phyloP scores from a whole-genome alignment of 1,140 invertebrate species.

The Drosophila melanica region DNA sequence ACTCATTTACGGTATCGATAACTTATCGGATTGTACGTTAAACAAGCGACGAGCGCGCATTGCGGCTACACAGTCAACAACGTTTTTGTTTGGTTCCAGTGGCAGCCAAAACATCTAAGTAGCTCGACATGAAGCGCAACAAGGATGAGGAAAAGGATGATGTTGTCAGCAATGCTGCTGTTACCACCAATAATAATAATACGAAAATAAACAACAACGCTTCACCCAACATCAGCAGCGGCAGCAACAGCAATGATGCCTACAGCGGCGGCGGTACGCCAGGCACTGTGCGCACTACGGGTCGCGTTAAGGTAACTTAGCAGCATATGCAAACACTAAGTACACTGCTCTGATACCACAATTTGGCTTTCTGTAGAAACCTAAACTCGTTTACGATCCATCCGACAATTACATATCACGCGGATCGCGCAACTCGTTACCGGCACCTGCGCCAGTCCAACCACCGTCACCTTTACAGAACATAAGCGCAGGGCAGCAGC shows the following conservation, averaged over 20 bases:
- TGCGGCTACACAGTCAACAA: slow-evolving; percentile 37
- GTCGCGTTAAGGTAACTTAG: slow-evolving; percentile 71
- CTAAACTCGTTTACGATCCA: slow-evolving; percentile 89
- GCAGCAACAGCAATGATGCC: slow-evolving; percentile 49
- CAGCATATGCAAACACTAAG: not conserved
- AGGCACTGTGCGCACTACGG: slow-evolving; percentile 70
- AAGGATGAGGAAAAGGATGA: slow-evolving; percentile 62
- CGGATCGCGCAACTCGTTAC: slow-evolving; percentile 43
- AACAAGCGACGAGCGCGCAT: slow-evolving; percentile 46
- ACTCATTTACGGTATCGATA: slow-evolving; percentile 33
- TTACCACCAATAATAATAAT: slow-evolving; percentile 15
- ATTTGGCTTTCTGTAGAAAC: slow-evolving; percentile 53
- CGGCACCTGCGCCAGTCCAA: slow-evolving; percentile 2
- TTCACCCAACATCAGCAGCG: slow-evolving; percentile 23
- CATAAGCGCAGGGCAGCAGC: not conserved
- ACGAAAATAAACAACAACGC: slow-evolving; percentile 7
- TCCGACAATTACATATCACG: slow-evolving; percentile 89
- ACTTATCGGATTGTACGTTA: slow-evolving; percentile 43
- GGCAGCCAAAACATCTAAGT: slow-evolving; percentile 1
- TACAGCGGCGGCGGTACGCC: slow-evolving; percentile 13
- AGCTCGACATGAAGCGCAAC: slow-evolving; percentile 50
- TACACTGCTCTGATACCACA: not conserved
- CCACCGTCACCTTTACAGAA: not conserved
- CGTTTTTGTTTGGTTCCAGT: slow-evolving; percentile 41
- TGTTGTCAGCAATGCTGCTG: not conserved